Evolutionary conservation across 2,797 vertebrate species (phyloP), one percentile per base, ranked within the genome.

Genomic region (Buphagus erythrorhynchus): DNA sequence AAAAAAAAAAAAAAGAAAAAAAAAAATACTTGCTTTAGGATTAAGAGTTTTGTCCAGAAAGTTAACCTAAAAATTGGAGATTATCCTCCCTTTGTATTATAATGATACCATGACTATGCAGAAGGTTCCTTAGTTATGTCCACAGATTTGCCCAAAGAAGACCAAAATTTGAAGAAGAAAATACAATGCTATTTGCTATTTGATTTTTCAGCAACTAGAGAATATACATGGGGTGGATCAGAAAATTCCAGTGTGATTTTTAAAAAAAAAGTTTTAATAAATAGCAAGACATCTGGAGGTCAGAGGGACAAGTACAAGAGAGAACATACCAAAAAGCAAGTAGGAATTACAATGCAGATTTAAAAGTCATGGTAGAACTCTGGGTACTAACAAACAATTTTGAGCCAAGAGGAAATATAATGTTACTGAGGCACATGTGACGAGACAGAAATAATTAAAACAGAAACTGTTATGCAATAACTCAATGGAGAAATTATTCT

Each of bases 371-470:
- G 12, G n/a, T 74, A n/a, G 28, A 88, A 71, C 29, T 71, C 49
- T 51, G 29, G 43, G n/a, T 71, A 35, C 58, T 65, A 52, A 28
- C 3, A 33, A 85, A 48, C n/a, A 66, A 51, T 52, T 87, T 25
- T 77, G 31, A 91, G 43, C 35, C 49, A 86, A 83, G n/a, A 93
- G 57, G 82, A 91, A 94, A 75, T 83, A 75, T 11, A 68, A 68
- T 54, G 45, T 48, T 90, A 86, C n/a, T 58, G 31, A 80, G 42
- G 42, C n/a, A 91, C 84, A 88, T 0, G 7, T 83, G 31, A 62
- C 82, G 91, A 75, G 76, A 80, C 29, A 72, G 61, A 93, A 90
- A 88, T 67, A 72, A 88, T 68, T 57, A 90, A 94, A 94, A 68
- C 31, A 90, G 54, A 90, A 90, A 84, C 55, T 86, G 43, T 83